phyloP scores from a whole-genome alignment of 2,888 invertebrate genomes.

The Caenorhabditis imperialis region DNA sequence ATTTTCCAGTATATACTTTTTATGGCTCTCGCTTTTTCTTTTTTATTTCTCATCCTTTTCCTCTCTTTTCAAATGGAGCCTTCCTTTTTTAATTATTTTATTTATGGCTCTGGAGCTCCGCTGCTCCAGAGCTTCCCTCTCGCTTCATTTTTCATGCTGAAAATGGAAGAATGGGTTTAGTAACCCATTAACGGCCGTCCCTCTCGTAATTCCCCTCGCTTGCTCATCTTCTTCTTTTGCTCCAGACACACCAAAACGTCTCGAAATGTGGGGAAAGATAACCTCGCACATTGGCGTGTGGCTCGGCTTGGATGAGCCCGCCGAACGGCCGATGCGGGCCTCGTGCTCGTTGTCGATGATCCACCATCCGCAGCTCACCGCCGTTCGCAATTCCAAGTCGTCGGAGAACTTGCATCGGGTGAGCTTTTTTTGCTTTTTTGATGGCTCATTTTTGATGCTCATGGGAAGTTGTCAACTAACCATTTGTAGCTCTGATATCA shows the following conservation, averaged over 20 bases:
- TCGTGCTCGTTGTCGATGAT: constrained; percentile 73
- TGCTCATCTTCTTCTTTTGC: no score
- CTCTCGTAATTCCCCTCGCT: background rate
- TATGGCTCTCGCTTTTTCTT: constrained; percentile 5
- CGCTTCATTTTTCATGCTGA: constrained; percentile 12
- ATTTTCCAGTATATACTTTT: background rate
- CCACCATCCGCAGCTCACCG: constrained; percentile 61
- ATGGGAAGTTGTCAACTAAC: no score
- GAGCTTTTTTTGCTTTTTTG: background rate
- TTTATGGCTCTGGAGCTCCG: no score
- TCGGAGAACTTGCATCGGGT: constrained; percentile 73
- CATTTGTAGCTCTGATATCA: no score
- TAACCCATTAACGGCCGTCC: constrained; percentile 36
- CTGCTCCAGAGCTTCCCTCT: constrained; percentile 3
- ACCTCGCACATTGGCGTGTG: constrained; percentile 74
- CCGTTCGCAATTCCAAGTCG: constrained; percentile 65
- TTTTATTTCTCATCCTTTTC: constrained; percentile 2
- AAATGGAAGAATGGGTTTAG: constrained; percentile 26
- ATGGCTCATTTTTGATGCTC: no score
- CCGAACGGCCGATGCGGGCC: constrained; percentile 66
- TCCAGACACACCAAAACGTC: no score
- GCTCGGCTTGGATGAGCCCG: constrained; percentile 72
- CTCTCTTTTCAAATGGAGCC: constrained; percentile 2
- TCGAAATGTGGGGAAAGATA: constrained; percentile 74
- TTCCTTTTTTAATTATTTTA: constrained; percentile 35